These are phyloP conservation scores for Muntiacus reevesi DNA, from an alignment of 2,113 vertebrate genomes.

Conservation along the genomic window DNA sequence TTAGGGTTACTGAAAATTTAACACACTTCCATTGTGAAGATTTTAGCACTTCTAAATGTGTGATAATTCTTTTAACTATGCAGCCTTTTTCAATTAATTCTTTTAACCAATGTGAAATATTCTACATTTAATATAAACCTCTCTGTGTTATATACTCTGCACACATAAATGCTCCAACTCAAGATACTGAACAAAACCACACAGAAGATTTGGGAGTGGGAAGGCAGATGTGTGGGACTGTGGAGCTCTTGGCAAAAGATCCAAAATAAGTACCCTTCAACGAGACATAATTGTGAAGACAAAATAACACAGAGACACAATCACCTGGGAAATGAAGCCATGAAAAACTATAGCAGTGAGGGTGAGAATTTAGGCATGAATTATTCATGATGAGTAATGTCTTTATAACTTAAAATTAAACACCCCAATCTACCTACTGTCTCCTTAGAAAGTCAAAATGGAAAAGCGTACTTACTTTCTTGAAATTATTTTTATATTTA, in stretches of 20 bases:
- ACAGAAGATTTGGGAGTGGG: background rate
- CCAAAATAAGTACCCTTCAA: background rate
- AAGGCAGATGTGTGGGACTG: background rate
- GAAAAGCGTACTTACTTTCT: background rate
- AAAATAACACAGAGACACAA: background rate
- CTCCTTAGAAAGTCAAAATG: constrained; percentile 17
- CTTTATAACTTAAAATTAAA: background rate
- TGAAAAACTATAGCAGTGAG: background rate
- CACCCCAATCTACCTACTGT: background rate
- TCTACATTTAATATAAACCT: background rate
- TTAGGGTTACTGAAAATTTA: background rate
- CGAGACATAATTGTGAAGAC: background rate
- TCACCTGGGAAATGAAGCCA: background rate
- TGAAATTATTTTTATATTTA: background rate
- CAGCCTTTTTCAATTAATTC: background rate
- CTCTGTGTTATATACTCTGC: background rate
- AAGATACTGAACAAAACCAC: background rate
- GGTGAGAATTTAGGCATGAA: background rate
- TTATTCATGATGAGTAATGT: background rate
- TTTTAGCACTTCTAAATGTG: background rate
- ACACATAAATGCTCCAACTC: background rate
- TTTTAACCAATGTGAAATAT: background rate
- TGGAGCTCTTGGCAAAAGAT: background rate
- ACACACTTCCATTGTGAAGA: background rate
- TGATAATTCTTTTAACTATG: background rate